phyloP scores from a whole-genome alignment of 2,797 vertebrate genomes.

The Dryobates pubescens region DNA sequence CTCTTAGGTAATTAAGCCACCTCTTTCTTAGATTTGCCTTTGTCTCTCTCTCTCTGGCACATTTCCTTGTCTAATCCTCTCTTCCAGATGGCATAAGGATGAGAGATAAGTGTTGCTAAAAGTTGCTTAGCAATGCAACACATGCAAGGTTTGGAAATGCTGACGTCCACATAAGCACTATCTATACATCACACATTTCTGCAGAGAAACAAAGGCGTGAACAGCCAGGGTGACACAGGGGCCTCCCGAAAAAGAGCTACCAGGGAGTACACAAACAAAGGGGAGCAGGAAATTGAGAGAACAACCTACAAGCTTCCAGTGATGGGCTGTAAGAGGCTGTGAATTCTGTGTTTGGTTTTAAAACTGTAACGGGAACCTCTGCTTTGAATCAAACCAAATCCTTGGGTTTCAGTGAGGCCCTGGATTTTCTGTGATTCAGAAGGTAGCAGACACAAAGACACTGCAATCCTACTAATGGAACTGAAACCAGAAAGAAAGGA shows the following conservation, averaged over 20 bases:
- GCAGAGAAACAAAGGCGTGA: conserved; percentile 59
- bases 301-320: background rate
- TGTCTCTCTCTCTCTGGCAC: conserved; percentile 60
- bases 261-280: background rate
- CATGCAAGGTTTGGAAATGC: conserved; percentile 68
- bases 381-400: background rate
- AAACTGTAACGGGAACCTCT: background rate
- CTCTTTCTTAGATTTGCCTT: conserved; percentile 66
- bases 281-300: background rate
- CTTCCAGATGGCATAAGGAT: conserved; percentile 74
- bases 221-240: conserved; percentile 27
- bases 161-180: conserved; percentile 70
- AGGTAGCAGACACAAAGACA: background rate
- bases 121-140: conserved; percentile 78
- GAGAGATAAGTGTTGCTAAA: conserved; percentile 71
- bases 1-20: conserved; percentile 53
- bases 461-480: background rate
- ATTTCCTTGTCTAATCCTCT: conserved; percentile 66
- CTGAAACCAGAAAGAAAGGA: background rate
- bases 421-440: background rate
- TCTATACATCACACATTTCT: conserved; percentile 59
- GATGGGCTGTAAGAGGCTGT: background rate
- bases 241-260: conserved; percentile 61
- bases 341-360: background rate
- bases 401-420: background rate